Conservation (phyloP, 2,797 vertebrate species). For the Atherinosoma microstoma region DNA sequence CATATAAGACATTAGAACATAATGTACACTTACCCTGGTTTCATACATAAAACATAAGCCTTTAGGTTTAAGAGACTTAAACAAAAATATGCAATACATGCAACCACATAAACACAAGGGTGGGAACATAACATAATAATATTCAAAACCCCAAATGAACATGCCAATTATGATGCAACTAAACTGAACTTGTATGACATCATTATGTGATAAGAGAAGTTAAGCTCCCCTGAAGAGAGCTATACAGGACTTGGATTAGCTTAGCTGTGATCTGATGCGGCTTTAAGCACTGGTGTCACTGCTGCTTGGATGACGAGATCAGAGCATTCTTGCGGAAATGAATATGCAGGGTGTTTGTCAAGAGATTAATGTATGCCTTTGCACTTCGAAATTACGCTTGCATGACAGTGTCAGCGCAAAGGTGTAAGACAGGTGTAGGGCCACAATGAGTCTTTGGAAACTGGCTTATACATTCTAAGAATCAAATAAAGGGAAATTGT, state of each 20-base stretch:
- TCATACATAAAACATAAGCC: slow-evolving; percentile 41
- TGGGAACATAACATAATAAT: slow-evolving; percentile 18
- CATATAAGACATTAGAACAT: slow-evolving; percentile 14
- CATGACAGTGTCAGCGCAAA: slow-evolving; percentile 41
- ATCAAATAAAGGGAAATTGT: slow-evolving; percentile 11
- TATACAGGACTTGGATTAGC: slow-evolving; percentile 58
- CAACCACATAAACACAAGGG: slow-evolving; percentile 9
- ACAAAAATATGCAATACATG: slow-evolving; percentile 5
- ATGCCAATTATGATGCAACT: slow-evolving; percentile 56
- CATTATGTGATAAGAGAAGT: slow-evolving; percentile 46
- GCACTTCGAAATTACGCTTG: slow-evolving; percentile 58
- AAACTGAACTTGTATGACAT: slow-evolving; percentile 43
- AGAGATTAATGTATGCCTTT: slow-evolving; percentile 52
- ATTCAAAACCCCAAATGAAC: slow-evolving; percentile 42
- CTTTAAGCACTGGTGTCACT: slow-evolving; percentile 49
- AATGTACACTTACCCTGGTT: slow-evolving; percentile 21
- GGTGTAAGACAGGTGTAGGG: slow-evolving; percentile 37
- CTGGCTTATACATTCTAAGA: slow-evolving; percentile 14
- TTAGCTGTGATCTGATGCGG: slow-evolving; percentile 55
- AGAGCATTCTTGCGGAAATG: slow-evolving; percentile 60
- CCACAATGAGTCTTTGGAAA: slow-evolving; percentile 5
- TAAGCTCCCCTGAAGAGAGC: slow-evolving; percentile 50
- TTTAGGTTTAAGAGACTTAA: slow-evolving; percentile 54
- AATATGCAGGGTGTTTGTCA: slow-evolving; percentile 24
- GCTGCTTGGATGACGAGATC: slow-evolving; percentile 51